Evolutionary conservation across 2,113 vertebrate genomes (phyloP).

Genomic region (Notothenia rossii): DNA sequence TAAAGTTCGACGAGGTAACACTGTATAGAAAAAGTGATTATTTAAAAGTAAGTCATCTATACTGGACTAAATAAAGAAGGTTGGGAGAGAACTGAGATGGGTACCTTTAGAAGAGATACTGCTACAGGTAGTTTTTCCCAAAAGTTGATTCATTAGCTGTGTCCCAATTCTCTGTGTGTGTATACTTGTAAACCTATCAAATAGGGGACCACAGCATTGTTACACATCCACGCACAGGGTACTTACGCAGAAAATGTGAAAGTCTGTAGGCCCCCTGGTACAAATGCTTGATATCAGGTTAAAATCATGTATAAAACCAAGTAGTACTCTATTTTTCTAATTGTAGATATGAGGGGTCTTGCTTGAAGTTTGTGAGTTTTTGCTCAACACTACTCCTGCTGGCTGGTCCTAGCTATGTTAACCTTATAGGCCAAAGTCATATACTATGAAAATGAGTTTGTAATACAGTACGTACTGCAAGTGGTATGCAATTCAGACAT

Average conservation of each 20-base stretch:
- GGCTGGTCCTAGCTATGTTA: neutral
- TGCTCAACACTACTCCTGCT: neutral
- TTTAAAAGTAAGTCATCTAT: neutral
- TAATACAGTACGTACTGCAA: neutral
- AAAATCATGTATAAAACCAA: too few species aligned
- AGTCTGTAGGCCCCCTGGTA: too few species aligned
- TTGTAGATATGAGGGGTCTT: too few species aligned
- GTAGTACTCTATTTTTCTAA: too few species aligned
- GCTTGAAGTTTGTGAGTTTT: too few species aligned
- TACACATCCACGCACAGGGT: too few species aligned
- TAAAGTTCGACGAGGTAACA: neutral
- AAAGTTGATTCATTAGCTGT: neutral
- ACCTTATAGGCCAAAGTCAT: neutral
- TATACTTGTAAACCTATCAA: too few species aligned
- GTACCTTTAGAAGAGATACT: neutral
- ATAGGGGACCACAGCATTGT: too few species aligned
- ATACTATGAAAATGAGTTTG: neutral
- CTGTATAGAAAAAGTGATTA: neutral
- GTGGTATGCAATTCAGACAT: neutral
- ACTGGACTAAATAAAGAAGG: neutral
- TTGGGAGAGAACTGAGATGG: neutral
- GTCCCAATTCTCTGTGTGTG: too few species aligned
- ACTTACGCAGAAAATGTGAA: too few species aligned
- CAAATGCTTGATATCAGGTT: too few species aligned
- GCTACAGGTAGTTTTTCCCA: neutral